These are phyloP conservation scores for Chymomyza fuscimana DNA, from an alignment of 2,888 invertebrate species.

Conservation along the genomic window DNA sequence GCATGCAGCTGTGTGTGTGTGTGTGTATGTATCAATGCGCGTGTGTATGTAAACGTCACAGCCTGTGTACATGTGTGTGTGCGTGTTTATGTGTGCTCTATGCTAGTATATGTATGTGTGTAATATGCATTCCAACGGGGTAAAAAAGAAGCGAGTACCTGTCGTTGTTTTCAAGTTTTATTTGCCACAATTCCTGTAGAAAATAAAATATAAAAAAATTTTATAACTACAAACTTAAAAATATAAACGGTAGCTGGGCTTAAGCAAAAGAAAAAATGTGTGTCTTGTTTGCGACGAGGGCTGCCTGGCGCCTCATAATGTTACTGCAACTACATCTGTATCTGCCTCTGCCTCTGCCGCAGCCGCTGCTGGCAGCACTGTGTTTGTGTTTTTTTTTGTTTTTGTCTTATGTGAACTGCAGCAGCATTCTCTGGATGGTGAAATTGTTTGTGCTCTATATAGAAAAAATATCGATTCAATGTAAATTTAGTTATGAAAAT, in stretches of 20 bases:
- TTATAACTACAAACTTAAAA: background rate
- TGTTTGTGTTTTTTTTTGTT: background rate
- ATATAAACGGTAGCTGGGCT: no score
- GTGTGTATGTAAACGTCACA: slow-evolving; percentile 5
- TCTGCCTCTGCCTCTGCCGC: no score
- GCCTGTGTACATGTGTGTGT: slow-evolving; percentile 18
- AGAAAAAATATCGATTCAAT: slow-evolving; percentile 54
- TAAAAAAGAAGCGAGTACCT: slow-evolving; percentile 43
- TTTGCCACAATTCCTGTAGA: background rate
- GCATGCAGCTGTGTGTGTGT: slow-evolving; percentile 20
- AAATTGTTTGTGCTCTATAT: slow-evolving; percentile 43
- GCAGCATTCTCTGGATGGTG: background rate
- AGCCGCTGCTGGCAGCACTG: background rate
- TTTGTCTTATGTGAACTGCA: slow-evolving; percentile 1
- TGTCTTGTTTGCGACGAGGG: background rate
- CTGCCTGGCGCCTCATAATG: background rate
- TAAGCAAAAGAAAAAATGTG: no score
- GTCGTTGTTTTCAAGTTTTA: slow-evolving; percentile 32
- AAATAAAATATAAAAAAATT: background rate
- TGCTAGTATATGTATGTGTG: slow-evolving; percentile 33
- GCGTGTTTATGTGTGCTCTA: slow-evolving; percentile 15
- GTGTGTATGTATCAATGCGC: slow-evolving; percentile 40
- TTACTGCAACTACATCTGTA: background rate
- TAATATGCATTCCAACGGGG: slow-evolving; percentile 73
- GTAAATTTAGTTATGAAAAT: slow-evolving; percentile 57